Base-by-base conservation (phyloP, 2,113 vertebrate species). In the Siphamia tubifer region DNA sequence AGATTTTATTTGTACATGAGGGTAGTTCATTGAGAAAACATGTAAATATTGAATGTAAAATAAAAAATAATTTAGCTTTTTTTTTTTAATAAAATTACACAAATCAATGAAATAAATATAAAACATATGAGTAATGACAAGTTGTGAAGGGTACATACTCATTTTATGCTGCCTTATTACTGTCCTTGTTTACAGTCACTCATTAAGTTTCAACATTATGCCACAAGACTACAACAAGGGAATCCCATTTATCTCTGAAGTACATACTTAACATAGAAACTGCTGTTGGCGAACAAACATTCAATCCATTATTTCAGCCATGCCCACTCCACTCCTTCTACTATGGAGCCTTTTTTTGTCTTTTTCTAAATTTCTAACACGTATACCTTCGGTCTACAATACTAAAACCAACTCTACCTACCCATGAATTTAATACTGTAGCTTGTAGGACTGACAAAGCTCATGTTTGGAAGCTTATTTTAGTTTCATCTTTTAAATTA, bases 51-150 rank as follows among this genome's bases (percentile, higher is more conserved):
- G 81, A 82, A 85, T 73, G 86, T 87, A 92, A 92, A 94, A 80
- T 67, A 83, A 95, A 93, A 93, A 91, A 98, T 96, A 97, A 96
- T 94, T 98, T 98, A 96, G 90, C 91, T 90, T 72, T 74, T 86
- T 34, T 39, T 48, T 64, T 90, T 85, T 90, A 87, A 92, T 91
- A 94, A 92, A 93, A 94, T 92, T 92, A 93, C 89, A 93, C 70
- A 78, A 79, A 74, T 77, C 63, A 85, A 74, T 73, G 69, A 94
- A 97, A 98, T 96, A 99, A 98, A 97, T 97, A 98, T 62, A 91
- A 83, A 87, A 81, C 79, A 82, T 74, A 76, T 65, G 84, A 90
- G 55, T 86, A 86, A 85, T 86, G 71, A 72, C 52, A 85, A 76
- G 69, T 63, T 61, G 64, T 64, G 77, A 72, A 57, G 53, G 77